Percentiles rank a stretch among this genome's conserved stretches.
Conservation (phyloP, 2,797 vertebrate species). For the Caiman crocodilus region DNA sequence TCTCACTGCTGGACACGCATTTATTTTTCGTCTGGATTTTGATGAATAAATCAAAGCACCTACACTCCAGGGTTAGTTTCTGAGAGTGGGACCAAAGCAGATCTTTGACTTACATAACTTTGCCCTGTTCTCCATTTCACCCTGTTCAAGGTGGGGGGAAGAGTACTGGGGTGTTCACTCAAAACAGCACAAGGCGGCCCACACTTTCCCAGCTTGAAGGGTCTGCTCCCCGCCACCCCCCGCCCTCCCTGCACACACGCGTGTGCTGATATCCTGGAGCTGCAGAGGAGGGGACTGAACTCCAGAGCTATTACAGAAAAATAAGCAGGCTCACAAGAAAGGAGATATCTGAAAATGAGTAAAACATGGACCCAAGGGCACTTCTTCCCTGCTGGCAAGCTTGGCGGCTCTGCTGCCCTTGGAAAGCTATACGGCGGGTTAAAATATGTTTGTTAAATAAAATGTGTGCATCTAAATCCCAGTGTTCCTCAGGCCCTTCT, state of each 20-base stretch:
- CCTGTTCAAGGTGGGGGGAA: rapidly evolving
- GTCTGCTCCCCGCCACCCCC: background rate
- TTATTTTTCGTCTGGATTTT: constrained; percentile 49
- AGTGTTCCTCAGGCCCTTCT: background rate
- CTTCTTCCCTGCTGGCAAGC: background rate
- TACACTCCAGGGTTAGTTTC: background rate
- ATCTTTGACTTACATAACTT: background rate
- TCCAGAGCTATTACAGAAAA: background rate
- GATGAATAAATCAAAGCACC: constrained; percentile 58
- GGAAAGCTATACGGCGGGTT: background rate
- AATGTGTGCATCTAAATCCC: background rate
- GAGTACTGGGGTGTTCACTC: background rate
- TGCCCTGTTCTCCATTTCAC: background rate
- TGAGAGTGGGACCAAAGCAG: background rate
- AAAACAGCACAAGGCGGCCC: too few relatives aligned
- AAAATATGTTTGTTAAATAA: too few relatives aligned
- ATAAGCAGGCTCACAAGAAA: background rate
- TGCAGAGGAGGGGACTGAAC: background rate
- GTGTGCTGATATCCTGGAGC: background rate
- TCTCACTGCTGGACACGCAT: background rate
- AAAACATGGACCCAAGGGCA: rapidly evolving
- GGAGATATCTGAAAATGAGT: background rate
- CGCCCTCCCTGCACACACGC: background rate
- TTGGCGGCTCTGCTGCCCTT: background rate
- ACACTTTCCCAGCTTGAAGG: too few relatives aligned